Conservation (phyloP, 2,797 vertebrate species). For the Fistularia commersonii region DNA sequence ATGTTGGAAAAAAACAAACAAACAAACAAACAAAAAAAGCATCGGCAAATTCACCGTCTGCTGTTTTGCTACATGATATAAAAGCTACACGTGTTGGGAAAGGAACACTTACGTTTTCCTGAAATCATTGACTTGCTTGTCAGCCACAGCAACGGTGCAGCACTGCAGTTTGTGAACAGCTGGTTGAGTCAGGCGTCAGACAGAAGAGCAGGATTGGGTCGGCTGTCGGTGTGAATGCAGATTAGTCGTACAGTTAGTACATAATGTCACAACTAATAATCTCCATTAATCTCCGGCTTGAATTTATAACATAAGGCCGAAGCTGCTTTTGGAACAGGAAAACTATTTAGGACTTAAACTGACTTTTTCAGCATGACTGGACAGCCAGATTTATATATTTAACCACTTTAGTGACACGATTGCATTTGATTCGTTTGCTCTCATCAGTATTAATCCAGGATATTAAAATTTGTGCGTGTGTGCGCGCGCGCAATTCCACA, state of each 20-base stretch:
- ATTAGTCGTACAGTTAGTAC: constrained; percentile 43
- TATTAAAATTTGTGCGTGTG: no score
- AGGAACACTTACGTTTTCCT: constrained; percentile 3
- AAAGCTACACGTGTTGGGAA: background rate
- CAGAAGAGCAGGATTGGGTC: constrained; percentile 25
- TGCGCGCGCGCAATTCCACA: no score
- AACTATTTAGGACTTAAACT: constrained; percentile 17
- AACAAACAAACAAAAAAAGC: background rate
- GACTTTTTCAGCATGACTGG: background rate
- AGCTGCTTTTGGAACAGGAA: constrained; percentile 29
- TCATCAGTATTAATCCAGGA: no score
- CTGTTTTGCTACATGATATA: background rate
- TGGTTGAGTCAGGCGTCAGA: constrained; percentile 30
- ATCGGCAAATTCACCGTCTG: no score
- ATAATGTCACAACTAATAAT: constrained; percentile 47
- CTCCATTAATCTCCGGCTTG: constrained; percentile 47
- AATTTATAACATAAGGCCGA: constrained; percentile 35
- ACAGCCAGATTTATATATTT: background rate
- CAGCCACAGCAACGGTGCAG: constrained; percentile 4
- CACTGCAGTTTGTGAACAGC: constrained; percentile 29
- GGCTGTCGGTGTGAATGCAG: constrained; percentile 40
- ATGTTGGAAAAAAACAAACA: background rate
- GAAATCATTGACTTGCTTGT: constrained; percentile 4
- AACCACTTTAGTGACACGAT: no score
- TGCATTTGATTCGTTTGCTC: no score